phyloP scores from a whole-genome alignment of 1,140 invertebrate species.

The Lepidurus apus region DNA sequence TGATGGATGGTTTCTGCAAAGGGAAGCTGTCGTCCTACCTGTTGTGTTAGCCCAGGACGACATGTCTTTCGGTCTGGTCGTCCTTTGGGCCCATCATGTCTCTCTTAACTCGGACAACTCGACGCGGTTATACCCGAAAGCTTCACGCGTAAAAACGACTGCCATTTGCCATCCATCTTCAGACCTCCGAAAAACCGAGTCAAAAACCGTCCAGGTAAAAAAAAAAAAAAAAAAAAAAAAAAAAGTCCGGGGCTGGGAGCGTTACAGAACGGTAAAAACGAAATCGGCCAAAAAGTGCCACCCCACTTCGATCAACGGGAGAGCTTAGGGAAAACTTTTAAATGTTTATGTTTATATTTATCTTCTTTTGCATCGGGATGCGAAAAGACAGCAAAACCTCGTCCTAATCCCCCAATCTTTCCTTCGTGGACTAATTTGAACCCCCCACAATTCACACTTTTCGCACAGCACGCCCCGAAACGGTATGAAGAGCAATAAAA shows the following conservation, averaged over 20 bases:
- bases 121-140: background rate
- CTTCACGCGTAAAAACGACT: constrained; percentile 18
- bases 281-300: too few species aligned
- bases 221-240: background rate
- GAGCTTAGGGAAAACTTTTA: too few species aligned
- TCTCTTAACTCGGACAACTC: constrained; percentile 9
- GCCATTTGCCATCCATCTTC: background rate
- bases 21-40: constrained; percentile 13
- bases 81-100: constrained; percentile 14
- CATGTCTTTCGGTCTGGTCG: constrained; percentile 9
- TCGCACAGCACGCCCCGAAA: too few species aligned
- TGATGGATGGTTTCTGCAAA: constrained; percentile 19
- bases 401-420: too few species aligned
- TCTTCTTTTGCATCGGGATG: too few species aligned
- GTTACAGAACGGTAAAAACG: too few species aligned
- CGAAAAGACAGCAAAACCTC: too few species aligned
- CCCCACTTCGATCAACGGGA: too few species aligned
- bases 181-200: background rate
- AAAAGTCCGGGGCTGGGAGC: background rate
- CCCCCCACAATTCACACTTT: too few species aligned
- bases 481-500: too few species aligned
- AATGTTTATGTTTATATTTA: too few species aligned
- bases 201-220: background rate
- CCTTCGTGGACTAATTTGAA: too few species aligned
- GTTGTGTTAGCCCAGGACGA: constrained; percentile 17